A percentile compares a stretch with the other conserved stretches of the same genome.
Conservation (phyloP, 2,113 vertebrate species). For the Gavia stellata region DNA sequence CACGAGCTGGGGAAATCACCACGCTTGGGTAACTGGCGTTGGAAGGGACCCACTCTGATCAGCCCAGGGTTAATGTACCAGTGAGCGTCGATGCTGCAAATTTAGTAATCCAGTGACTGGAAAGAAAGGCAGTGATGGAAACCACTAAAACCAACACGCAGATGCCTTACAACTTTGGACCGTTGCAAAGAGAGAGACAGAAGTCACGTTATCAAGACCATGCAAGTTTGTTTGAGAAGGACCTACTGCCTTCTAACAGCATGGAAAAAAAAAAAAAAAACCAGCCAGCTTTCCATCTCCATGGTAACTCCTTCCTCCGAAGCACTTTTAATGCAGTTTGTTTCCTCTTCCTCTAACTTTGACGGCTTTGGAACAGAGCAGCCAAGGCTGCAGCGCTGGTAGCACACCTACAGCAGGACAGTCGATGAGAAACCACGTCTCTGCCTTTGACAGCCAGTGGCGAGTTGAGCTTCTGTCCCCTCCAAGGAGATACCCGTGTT, state of each 20-base stretch:
- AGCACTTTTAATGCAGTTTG: neutral
- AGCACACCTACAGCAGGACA: neutral
- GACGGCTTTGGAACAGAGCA: neutral
- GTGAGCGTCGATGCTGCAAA: neutral
- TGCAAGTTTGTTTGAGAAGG: neutral
- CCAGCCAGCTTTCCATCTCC: neutral
- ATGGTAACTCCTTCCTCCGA: neutral
- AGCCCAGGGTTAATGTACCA: too few relatives aligned
- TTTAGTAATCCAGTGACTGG: neutral
- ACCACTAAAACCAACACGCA: neutral
- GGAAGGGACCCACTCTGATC: neutral
- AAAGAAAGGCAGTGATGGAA: neutral
- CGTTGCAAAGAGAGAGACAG: neutral
- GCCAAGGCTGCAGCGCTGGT: neutral
- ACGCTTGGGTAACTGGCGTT: neutral
- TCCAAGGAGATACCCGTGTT: neutral
- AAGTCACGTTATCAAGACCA: neutral
- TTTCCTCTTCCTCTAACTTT: neutral
- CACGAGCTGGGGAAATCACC: neutral
- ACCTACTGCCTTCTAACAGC: neutral
- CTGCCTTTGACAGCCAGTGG: neutral
- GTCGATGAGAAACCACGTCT: neutral
- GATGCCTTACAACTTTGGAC: neutral
- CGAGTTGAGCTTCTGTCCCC: neutral
- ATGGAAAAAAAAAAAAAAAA: neutral